Conservation (phyloP, 1,140 invertebrate genomes). For the Caerostris darwini region DNA sequence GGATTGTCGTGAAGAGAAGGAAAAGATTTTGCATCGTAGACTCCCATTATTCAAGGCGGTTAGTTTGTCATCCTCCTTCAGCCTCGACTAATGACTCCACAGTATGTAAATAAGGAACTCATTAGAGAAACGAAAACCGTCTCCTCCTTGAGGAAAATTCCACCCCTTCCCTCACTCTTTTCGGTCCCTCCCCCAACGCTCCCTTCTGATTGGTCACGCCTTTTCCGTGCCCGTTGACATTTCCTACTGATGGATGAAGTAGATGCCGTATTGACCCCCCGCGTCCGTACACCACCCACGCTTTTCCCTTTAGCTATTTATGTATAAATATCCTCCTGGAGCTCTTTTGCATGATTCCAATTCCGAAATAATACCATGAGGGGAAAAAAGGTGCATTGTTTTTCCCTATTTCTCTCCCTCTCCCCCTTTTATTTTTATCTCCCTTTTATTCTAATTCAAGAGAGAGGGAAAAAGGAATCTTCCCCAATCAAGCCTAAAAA, state of each 20-base stretch:
- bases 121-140: constrained; percentile 78
- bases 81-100: constrained; percentile 74
- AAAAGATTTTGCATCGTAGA: constrained; percentile 75
- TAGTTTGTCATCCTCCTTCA: constrained; percentile 70
- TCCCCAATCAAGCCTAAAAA: constrained; percentile 55
- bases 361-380: constrained; percentile 46
- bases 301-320: constrained; percentile 64
- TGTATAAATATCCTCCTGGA: constrained; percentile 74
- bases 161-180: constrained; percentile 54
- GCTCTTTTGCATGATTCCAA: constrained; percentile 76
- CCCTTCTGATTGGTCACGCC: constrained; percentile 77
- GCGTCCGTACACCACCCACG: background rate
- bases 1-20: constrained; percentile 58
- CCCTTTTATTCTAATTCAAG: background rate
- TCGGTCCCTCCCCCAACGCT: constrained; percentile 39
- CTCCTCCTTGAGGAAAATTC: constrained; percentile 61
- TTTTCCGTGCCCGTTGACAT: constrained; percentile 77
- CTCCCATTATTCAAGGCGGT: constrained; percentile 75
- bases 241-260: constrained; percentile 76
- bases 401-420: background rate
- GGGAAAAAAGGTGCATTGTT: constrained; percentile 30
- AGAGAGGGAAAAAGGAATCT: background rate
- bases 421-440: background rate
- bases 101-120: constrained; percentile 77
- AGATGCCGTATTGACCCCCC: constrained; percentile 65